A percentile compares a stretch with the other conserved stretches of the same genome.
phyloP scores from a whole-genome alignment of 2,113 vertebrate species.

The Orientallactaga bullata region DNA sequence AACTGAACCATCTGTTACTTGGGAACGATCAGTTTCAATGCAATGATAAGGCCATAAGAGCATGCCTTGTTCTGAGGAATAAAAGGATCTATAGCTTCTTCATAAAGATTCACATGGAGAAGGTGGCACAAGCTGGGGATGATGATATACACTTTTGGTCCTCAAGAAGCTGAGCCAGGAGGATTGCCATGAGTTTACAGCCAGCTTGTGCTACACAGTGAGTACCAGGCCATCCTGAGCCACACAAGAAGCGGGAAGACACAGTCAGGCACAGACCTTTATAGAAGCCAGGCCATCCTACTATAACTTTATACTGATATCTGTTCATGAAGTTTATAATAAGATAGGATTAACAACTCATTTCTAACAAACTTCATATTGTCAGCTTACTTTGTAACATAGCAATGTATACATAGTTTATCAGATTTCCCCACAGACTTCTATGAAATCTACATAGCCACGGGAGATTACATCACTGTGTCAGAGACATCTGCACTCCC shows the following conservation, averaged over 20 bases:
- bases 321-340: background rate
- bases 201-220: background rate
- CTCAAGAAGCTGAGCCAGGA: too few species aligned
- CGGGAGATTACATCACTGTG: background rate
- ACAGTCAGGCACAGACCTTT: too few species aligned
- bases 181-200: too few species aligned
- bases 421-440: background rate
- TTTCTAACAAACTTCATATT: slow-evolving; percentile 10
- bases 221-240: background rate
- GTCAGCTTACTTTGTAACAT: background rate
- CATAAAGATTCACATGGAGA: background rate
- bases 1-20: background rate
- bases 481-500: background rate
- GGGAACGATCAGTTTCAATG: background rate
- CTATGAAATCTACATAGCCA: slow-evolving; percentile 22
- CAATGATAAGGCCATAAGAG: background rate
- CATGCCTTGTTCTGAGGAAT: background rate
- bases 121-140: background rate
- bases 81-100: background rate
- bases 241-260: background rate
- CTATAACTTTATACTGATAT: background rate
- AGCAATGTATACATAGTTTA: background rate
- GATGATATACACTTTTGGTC: too few species aligned
- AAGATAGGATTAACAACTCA: background rate
- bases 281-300: too few species aligned